A percentile compares a stretch with the other conserved stretches of the same genome.
phyloP scores from a whole-genome alignment of 2,888 invertebrate genomes.

The Apoderus coryli region DNA sequence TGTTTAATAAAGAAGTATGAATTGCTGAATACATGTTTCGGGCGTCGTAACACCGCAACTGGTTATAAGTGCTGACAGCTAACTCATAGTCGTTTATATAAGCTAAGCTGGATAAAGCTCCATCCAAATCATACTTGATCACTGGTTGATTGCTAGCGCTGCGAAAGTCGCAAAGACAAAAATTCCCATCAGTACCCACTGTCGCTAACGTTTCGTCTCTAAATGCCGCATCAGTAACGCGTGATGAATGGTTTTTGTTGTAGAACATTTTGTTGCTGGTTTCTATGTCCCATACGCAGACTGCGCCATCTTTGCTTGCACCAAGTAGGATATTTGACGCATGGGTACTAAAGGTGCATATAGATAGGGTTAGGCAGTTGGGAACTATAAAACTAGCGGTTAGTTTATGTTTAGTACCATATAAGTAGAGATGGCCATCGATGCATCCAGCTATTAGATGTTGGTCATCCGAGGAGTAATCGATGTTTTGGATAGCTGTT shows the following conservation, averaged over 20 bases:
- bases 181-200: constrained; percentile 20
- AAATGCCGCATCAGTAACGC: constrained; percentile 20
- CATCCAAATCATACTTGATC: constrained; percentile 18
- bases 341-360: constrained; percentile 16
- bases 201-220: constrained; percentile 16
- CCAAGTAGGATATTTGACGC: constrained; percentile 17
- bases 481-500: constrained; percentile 20
- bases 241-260: constrained; percentile 15
- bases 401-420: constrained; percentile 17
- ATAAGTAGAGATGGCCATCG: constrained; percentile 18
- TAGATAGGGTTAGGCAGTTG: constrained; percentile 18
- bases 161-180: constrained; percentile 19
- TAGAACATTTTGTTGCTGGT: constrained; percentile 15
- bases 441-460: constrained; percentile 19
- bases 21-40: constrained; percentile 20
- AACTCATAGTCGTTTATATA: constrained; percentile 18
- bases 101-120: constrained; percentile 18
- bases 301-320: constrained; percentile 18
- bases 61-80: constrained; percentile 19
- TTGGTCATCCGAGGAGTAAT: constrained; percentile 22
- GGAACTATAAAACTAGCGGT: constrained; percentile 19
- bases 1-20: constrained; percentile 17
- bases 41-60: constrained; percentile 20
- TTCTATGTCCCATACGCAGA: constrained; percentile 20
- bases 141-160: constrained; percentile 10